Evolutionary conservation across 2,113 vertebrate genomes (phyloP).

Genomic region (Brachyhypopomus occidentalis): DNA sequence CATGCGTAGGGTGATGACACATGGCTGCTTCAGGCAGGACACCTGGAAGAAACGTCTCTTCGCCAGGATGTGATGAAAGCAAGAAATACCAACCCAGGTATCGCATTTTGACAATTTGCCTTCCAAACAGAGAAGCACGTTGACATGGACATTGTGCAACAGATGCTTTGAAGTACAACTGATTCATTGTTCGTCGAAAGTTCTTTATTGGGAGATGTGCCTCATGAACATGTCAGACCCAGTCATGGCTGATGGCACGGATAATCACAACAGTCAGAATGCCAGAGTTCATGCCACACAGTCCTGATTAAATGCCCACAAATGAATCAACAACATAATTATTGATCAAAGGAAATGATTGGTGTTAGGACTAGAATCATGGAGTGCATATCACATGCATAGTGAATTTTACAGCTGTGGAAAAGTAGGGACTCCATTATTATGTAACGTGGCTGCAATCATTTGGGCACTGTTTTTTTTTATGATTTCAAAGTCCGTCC

Average conservation of each 20-base stretch:
- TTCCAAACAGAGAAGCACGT: neutral
- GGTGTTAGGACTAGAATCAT: neutral
- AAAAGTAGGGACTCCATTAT: too few species aligned
- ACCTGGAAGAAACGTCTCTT: neutral
- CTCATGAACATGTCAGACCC: neutral
- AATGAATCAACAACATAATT: neutral
- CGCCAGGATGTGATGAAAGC: neutral
- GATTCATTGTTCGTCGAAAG: too few species aligned
- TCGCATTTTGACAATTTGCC: neutral
- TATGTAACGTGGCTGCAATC: neutral
- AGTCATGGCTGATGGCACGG: neutral
- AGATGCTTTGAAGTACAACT: too few species aligned
- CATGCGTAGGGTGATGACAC: neutral
- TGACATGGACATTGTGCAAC: neutral
- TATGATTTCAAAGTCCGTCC: neutral
- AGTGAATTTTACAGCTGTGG: too few species aligned
- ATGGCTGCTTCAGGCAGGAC: neutral
- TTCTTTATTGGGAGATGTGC: too few species aligned
- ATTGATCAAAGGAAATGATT: neutral
- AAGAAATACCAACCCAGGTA: neutral
- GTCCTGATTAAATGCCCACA: neutral
- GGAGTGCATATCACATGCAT: too few species aligned
- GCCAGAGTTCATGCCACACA: neutral
- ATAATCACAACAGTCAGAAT: slow-evolving; percentile 3
- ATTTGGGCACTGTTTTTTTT: too few species aligned